These are phyloP conservation scores for Andricus grossulariae DNA, from an alignment of 1,140 invertebrate genomes.

Conservation along the genomic window DNA sequence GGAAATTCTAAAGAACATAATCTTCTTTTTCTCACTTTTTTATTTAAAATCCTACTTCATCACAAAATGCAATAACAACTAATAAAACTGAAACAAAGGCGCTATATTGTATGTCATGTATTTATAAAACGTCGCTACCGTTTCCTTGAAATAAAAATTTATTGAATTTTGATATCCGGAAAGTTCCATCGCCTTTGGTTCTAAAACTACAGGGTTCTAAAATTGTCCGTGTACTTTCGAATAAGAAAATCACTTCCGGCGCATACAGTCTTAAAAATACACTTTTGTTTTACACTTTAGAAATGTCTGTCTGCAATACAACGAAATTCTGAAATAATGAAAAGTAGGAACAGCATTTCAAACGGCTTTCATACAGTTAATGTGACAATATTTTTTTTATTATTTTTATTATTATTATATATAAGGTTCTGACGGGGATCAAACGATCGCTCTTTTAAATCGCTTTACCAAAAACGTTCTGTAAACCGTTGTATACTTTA, in stretches of 20 bases:
- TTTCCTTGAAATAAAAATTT: constrained; percentile 5
- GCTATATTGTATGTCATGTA: not conserved
- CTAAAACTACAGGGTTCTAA: not conserved
- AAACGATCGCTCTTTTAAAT: not conserved
- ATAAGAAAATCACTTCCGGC: constrained; percentile 11
- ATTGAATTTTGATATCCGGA: constrained; percentile 13
- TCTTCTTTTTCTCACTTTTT: too few species aligned
- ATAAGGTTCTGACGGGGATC: not conserved
- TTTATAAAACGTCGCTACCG: constrained; percentile 1
- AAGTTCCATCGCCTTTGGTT: not conserved
- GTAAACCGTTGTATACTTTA: constrained; percentile 6
- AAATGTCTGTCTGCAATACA: constrained; percentile 5
- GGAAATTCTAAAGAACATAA: too few species aligned
- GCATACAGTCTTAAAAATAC: constrained; percentile 27
- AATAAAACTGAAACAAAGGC: too few species aligned
- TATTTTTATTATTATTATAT: constrained; percentile 16
- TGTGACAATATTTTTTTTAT: not conserved
- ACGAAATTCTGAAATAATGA: not conserved
- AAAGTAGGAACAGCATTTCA: not conserved
- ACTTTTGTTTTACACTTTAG: constrained; percentile 22
- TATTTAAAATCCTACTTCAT: too few species aligned
- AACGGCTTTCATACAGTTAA: not conserved
- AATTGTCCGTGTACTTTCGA: constrained; percentile 3
- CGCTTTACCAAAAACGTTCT: not conserved
- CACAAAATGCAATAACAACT: too few species aligned